A percentile compares a stretch with the other conserved stretches of the same genome.
Evolutionary conservation across 2,797 vertebrate species (phyloP).

Genomic region (Salarias fasciatus): DNA sequence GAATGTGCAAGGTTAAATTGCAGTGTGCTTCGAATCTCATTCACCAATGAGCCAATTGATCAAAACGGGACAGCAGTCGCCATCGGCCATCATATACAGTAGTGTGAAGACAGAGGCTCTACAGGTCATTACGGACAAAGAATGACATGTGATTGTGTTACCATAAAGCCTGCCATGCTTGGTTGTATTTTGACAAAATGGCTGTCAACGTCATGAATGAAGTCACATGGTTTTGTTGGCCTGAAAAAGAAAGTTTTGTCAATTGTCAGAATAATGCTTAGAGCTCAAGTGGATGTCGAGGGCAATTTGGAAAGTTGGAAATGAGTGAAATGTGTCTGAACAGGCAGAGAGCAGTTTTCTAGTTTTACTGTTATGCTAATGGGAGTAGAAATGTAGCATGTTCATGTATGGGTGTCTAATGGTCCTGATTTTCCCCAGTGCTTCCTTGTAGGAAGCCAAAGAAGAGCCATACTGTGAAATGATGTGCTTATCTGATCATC

Average conservation of each 20-base stretch:
- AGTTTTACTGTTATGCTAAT: conserved; percentile 62
- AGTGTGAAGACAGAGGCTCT: conserved; percentile 39
- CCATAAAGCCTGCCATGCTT: conserved; percentile 26
- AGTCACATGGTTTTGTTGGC: conserved; percentile 12
- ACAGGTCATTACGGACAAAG: conserved; percentile 56
- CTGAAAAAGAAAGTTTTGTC: conserved; percentile 23
- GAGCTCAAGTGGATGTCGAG: conserved; percentile 50
- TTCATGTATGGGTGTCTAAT: conserved; percentile 69
- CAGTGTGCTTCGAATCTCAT: conserved; percentile 63
- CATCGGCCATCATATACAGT: conserved; percentile 47
- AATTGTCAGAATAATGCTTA: conserved; percentile 23
- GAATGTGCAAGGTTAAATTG: conserved; percentile 68
- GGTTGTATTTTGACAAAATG: conserved; percentile 35
- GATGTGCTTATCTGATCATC: conserved; percentile 63
- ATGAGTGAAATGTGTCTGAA: conserved; percentile 50
- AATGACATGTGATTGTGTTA: conserved; percentile 33
- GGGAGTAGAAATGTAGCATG: conserved; percentile 47
- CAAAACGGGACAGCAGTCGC: conserved; percentile 54
- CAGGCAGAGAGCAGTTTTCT: conserved; percentile 46
- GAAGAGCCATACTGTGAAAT: conserved; percentile 48
- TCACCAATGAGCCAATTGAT: conserved; percentile 65
- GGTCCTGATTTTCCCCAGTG: conserved; percentile 37
- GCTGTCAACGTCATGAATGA: conserved; percentile 22
- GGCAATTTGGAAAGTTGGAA: conserved; percentile 47
- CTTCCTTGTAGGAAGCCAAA: conserved; percentile 40